Conservation (phyloP, 2,888 invertebrate genomes). For the Poecilobothrus nobilitatus region DNA sequence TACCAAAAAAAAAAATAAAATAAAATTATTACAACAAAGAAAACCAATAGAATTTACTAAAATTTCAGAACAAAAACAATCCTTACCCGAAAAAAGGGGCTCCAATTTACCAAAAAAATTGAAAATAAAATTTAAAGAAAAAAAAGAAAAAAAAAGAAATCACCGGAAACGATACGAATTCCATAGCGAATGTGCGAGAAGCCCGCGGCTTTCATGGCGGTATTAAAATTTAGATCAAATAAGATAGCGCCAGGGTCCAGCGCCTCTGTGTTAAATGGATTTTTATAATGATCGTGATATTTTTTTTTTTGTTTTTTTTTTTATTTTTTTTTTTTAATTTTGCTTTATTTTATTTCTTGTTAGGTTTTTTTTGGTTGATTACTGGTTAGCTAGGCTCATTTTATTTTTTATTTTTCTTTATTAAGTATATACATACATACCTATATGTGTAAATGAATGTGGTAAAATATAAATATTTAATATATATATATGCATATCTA, state of each 20-base stretch:
- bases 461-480: too few species aligned
- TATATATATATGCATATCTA: not conserved
- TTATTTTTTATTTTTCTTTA: too few species aligned
- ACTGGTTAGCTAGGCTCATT: not conserved
- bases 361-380: not conserved
- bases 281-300: not conserved
- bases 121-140: not conserved
- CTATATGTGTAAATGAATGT: too few species aligned
- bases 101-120: not conserved
- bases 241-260: constrained; percentile 22
- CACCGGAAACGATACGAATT: constrained; percentile 23
- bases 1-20: not conserved
- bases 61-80: not conserved
- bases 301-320: not conserved
- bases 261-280: constrained; percentile 15
- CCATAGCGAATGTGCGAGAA: constrained; percentile 14
- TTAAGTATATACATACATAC: too few species aligned
- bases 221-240: constrained; percentile 23
- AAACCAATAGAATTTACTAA: not conserved
- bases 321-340: not conserved
- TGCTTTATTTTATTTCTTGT: not conserved
- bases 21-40: not conserved
- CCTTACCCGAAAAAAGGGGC: not conserved
- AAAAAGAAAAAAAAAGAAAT: constrained; percentile 7
- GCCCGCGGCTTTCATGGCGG: constrained; percentile 10